Percentiles rank a stretch among this genome's conserved stretches.
Evolutionary conservation across 2,888 invertebrate species (phyloP).

Genomic region (Arctia plantaginis): DNA sequence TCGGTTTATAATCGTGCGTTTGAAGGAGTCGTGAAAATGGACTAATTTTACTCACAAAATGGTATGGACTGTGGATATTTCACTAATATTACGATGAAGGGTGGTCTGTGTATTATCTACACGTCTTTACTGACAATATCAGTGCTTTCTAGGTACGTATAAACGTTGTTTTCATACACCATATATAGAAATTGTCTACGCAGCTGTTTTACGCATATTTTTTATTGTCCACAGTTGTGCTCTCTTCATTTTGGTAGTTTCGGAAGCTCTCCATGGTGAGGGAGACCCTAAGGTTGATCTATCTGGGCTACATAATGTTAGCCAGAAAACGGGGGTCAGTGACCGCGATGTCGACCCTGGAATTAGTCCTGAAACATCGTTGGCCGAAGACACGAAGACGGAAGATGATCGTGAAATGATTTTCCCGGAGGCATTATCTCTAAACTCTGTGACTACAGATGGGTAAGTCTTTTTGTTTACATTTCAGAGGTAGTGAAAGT

Average conservation of each 20-base stretch:
- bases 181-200: neutral
- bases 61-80: constrained; percentile 82
- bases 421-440: constrained; percentile 82
- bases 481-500: constrained; percentile 46
- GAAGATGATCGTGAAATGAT: constrained; percentile 75
- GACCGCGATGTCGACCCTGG: constrained; percentile 48
- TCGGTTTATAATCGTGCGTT: constrained; percentile 51
- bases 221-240: constrained; percentile 81
- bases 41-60: constrained; percentile 82
- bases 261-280: constrained; percentile 82
- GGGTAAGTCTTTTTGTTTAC: constrained; percentile 75
- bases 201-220: constrained; percentile 24
- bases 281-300: constrained; percentile 69
- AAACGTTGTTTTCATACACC: constrained; percentile 10
- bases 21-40: constrained; percentile 70
- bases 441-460: constrained; percentile 86
- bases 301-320: constrained; percentile 80
- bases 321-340: constrained; percentile 63
- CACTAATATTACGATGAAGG: constrained; percentile 87
- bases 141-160: constrained; percentile 85
- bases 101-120: constrained; percentile 86
- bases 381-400: constrained; percentile 41
- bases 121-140: constrained; percentile 88
- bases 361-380: constrained; percentile 31
- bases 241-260: constrained; percentile 87